These are phyloP conservation scores for Bombylius discolor DNA, from an alignment of 2,888 invertebrate genomes.

Conservation along the genomic window DNA sequence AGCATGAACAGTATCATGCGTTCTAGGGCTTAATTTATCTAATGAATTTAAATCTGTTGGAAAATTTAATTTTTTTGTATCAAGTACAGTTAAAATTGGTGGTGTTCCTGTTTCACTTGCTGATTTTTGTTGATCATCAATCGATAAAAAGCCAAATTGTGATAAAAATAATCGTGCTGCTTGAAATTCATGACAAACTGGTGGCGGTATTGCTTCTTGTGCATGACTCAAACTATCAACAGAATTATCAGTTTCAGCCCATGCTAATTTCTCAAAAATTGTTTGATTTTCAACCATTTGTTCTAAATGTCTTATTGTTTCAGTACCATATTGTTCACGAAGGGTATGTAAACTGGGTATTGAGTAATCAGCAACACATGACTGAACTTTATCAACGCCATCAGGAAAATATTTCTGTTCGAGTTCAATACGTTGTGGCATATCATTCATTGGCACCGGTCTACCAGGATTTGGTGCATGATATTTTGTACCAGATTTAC, in stretches of 20 bases:
- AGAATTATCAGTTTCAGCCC: conserved; percentile 38
- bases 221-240: conserved; percentile 38
- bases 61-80: conserved; percentile 48
- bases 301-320: conserved; percentile 47
- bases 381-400: conserved; percentile 61
- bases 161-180: conserved; percentile 89
- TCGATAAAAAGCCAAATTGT: conserved; percentile 82
- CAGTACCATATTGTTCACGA: conserved; percentile 41
- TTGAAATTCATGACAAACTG: conserved; percentile 83
- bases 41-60: conserved; percentile 63
- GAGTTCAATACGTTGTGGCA: conserved; percentile 48
- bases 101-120: conserved; percentile 25
- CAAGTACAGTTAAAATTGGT: conserved; percentile 29
- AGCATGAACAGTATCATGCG: conserved; percentile 83
- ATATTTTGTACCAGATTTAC: conserved; percentile 55
- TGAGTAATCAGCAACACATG: conserved; percentile 79
- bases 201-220: conserved; percentile 66
- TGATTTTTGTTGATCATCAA: conserved; percentile 38
- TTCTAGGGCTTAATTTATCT: conserved; percentile 77
- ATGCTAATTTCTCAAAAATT: conserved; percentile 42
- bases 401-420: conserved; percentile 69
- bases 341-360: conserved; percentile 79
- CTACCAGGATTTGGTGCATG: conserved; percentile 47
- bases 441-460: conserved; percentile 63
- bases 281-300: conserved; percentile 61